Evolutionary conservation across 2,888 invertebrate species (phyloP), one percentile per base, ranked within the genome.

Genomic region (Dyspetes luteomarginatus): DNA sequence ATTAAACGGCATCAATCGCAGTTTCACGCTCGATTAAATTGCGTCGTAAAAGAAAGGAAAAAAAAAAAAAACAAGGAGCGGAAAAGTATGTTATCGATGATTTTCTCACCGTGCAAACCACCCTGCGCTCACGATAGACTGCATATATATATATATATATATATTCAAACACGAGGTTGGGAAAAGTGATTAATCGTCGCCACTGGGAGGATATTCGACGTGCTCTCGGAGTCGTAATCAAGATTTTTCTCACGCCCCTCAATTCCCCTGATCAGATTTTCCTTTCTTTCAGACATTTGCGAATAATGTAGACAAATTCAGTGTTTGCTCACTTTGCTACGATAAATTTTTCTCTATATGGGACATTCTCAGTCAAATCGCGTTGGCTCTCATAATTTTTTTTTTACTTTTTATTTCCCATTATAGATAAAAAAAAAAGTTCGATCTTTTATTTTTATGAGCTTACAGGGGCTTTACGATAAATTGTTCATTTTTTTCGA

Each of bases 251-350:
- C 45, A 48, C 69, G 56, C 43, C 24, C 9, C 36, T 7, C 26
- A 36, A 36, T 9, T 12, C 0, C 12, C 36, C 36, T 36, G 12
- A 2, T 30, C 28, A 28, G 52, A 69, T 58, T 45, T 45, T 58
- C 28, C 28, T 19, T 69, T 56, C 64, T 56, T 58, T 28, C 41
- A 30, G 56, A 48, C 58, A 45, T 58, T 69, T 19, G 48, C 28
- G 48, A 45, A 48, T 48, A 30, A 71, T 71, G 58, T 58, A 71
- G 60, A 50, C 72, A 72, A 72, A 62, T 62, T 52, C 60, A 52
- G 52, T 52, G 72, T 41, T 72, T 62, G 62, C 52, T 72, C 52
- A n/a, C 12, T 50, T 12, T 43, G 28, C 30, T 60, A 43, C 52
- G 62, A 72, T 72, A 43, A 72, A 62, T 72, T 52, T 19, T 24